Percentiles rank a stretch among this genome's conserved stretches.
These are phyloP conservation scores for Pardosa pseudoannulata DNA, from an alignment of 2,888 invertebrate species.

Conservation along the genomic window DNA sequence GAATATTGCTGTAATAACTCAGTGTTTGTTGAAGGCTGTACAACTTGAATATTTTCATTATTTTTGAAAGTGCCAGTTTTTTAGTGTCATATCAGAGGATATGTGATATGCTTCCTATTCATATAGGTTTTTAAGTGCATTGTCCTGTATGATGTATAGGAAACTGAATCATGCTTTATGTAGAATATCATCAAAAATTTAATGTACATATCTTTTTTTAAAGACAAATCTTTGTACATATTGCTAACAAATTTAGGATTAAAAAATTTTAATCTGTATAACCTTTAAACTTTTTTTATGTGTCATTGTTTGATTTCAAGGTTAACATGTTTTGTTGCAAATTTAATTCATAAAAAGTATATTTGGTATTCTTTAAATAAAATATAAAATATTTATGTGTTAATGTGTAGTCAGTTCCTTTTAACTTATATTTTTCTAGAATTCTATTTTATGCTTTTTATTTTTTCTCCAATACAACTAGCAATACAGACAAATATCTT, in stretches of 20 bases:
- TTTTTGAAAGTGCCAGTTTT: constrained; percentile 53
- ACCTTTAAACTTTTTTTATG: not conserved
- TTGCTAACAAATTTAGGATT: constrained; percentile 18
- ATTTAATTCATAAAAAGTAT: not conserved
- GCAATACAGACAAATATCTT: no score
- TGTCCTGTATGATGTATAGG: constrained; percentile 24
- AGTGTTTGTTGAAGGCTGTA: no score
- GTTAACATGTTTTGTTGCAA: constrained; percentile 1
- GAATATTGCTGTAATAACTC: no score
- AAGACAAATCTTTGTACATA: constrained; percentile 10
- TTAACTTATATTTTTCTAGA: no score
- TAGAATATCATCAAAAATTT: constrained; percentile 11
- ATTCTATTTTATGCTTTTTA: no score
- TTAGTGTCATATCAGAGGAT: constrained; percentile 67
- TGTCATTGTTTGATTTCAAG: not conserved
- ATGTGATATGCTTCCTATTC: constrained; percentile 58
- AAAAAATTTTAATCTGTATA: not conserved
- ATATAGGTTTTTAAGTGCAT: constrained; percentile 42
- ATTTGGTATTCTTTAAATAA: constrained; percentile 3
- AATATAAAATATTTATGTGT: constrained; percentile 9
- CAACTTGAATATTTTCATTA: not conserved
- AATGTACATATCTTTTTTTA: constrained; percentile 19
- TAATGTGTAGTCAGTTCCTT: no score
- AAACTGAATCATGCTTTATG: constrained; percentile 21
- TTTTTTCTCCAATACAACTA: no score